Evolutionary conservation across 2,888 invertebrate species (phyloP).

Genomic region (Tachystola acroxantha): DNA sequence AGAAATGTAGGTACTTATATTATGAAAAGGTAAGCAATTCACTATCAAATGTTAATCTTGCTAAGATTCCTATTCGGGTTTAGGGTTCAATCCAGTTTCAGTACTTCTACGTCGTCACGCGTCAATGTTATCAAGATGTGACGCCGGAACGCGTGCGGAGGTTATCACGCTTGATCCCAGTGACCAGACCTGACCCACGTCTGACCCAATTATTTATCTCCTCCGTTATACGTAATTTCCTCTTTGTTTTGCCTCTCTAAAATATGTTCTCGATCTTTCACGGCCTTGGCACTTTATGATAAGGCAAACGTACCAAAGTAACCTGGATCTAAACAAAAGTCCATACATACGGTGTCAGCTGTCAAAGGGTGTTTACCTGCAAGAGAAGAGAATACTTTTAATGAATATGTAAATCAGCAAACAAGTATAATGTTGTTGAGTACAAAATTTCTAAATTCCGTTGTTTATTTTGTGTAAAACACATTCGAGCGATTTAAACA

Average conservation of each 20-base stretch:
- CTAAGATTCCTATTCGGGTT: too few species aligned
- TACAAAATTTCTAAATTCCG: too few species aligned
- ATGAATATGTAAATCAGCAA: background rate
- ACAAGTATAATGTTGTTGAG: too few species aligned
- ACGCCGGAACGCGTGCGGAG: constrained; percentile 38
- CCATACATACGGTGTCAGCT: too few species aligned
- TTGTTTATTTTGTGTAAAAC: background rate
- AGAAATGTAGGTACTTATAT: too few species aligned
- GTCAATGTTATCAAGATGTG: constrained; percentile 8
- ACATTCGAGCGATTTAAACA: constrained; percentile 5
- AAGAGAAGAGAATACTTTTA: constrained; percentile 1
- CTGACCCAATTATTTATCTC: constrained; percentile 65
- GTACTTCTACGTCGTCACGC: constrained; percentile 7
- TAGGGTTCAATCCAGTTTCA: constrained; percentile 1
- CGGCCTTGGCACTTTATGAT: constrained; percentile 5
- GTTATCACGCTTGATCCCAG: constrained; percentile 49
- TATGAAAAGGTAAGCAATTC: too few species aligned
- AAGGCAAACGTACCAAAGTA: background rate
- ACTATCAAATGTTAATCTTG: too few species aligned
- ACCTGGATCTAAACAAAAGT: too few species aligned
- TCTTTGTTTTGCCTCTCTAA: constrained; percentile 7
- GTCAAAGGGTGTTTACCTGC: constrained; percentile 4
- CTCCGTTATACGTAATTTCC: constrained; percentile 3
- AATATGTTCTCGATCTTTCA: background rate
- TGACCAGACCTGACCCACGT: constrained; percentile 62